Percentiles rank a stretch among this genome's conserved stretches.
Conservation (phyloP, 2,113 vertebrate species). For the Rhinolophus sinicus region DNA sequence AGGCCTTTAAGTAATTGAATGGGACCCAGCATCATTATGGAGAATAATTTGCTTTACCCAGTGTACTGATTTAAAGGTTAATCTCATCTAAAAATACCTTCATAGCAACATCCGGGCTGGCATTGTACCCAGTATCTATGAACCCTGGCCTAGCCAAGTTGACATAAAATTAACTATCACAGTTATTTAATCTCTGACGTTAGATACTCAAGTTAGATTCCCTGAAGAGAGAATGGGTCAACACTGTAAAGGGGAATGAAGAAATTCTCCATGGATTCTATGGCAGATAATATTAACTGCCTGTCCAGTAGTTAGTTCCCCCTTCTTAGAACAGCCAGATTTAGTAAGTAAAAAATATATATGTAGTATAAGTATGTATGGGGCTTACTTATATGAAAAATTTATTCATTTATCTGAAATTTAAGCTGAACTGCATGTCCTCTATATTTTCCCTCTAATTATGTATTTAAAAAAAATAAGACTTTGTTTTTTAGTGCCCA, state of each 20-base stretch:
- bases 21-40: neutral
- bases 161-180: neutral
- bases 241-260: neutral
- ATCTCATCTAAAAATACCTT: neutral
- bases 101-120: neutral
- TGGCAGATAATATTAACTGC: neutral
- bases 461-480: neutral
- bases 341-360: neutral
- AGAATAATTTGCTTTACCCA: neutral
- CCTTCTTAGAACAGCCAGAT: neutral
- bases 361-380: neutral
- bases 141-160: neutral
- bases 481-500: neutral
- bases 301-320: neutral
- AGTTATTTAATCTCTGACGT: neutral
- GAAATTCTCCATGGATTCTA: neutral
- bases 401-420: neutral
- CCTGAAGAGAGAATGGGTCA: neutral
- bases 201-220: neutral
- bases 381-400: neutral
- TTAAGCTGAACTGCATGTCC: neutral
- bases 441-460: neutral
- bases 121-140: neutral
- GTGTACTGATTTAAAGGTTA: neutral
- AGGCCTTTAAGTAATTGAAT: neutral